Conservation (phyloP, 1,140 invertebrate species). For the Acromyrmex charruanus region DNA sequence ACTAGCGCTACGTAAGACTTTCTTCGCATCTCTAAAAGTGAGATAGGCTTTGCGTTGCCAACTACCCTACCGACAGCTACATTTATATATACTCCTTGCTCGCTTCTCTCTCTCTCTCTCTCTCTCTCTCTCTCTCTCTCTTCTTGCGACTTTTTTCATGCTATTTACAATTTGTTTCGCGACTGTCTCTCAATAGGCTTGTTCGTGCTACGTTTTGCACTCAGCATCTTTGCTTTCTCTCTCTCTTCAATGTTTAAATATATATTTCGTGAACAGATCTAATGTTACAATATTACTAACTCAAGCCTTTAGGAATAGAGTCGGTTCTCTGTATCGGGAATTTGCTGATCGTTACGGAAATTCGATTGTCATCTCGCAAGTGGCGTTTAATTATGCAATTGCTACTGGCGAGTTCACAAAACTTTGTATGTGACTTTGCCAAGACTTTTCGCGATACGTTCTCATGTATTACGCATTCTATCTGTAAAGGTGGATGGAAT, state of each 20-base stretch:
- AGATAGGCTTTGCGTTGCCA: slow-evolving; percentile 29
- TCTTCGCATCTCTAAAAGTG: slow-evolving; percentile 43
- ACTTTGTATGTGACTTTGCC: slow-evolving; percentile 4
- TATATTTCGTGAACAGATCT: too few relatives aligned
- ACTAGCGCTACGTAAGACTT: slow-evolving; percentile 44
- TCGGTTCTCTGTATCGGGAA: neutral
- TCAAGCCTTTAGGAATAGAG: neutral
- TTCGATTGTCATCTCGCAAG: slow-evolving; percentile 3
- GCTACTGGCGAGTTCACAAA: neutral
- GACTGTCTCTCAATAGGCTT: too few relatives aligned
- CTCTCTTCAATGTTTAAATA: too few relatives aligned
- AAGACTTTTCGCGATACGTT: neutral
- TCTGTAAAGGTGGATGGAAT: neutral
- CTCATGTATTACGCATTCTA: neutral
- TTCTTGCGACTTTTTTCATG: neutral
- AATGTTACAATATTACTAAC: neutral
- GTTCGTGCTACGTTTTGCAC: too few relatives aligned
- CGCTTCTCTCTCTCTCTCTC: neutral
- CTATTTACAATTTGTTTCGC: neutral
- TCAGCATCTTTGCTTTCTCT: too few relatives aligned
- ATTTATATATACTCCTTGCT: neutral
- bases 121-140: neutral
- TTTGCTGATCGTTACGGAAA: neutral
- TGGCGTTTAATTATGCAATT: slow-evolving; percentile 47
- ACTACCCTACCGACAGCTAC: neutral